phyloP scores from a whole-genome alignment of 2,888 invertebrate genomes.

The Agapostemon virescens region DNA sequence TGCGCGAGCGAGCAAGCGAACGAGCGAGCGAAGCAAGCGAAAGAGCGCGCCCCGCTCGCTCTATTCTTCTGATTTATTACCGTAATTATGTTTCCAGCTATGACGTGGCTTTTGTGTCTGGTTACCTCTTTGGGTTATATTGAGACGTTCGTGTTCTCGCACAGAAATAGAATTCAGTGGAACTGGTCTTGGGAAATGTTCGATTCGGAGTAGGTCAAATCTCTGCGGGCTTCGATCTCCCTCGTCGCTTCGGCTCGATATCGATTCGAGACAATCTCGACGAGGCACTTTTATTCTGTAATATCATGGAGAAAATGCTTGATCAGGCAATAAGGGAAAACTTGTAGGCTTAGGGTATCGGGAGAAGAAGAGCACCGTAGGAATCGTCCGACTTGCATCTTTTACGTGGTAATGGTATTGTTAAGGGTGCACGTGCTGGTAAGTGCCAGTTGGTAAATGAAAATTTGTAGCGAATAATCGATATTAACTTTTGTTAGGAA shows the following conservation, averaged over 20 bases:
- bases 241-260: neutral
- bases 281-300: neutral
- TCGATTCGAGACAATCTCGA: neutral
- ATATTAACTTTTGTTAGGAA: too few species aligned
- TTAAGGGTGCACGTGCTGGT: too few species aligned
- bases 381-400: too few species aligned
- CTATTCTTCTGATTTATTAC: constrained; percentile 42
- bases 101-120: constrained; percentile 28
- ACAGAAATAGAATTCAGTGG: constrained; percentile 4
- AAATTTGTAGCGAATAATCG: too few species aligned
- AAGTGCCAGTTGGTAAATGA: too few species aligned
- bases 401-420: too few species aligned
- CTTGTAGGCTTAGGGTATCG: too few species aligned
- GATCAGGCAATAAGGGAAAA: too few species aligned
- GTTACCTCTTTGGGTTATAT: constrained; percentile 9
- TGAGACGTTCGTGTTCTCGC: neutral
- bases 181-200: neutral
- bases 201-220: constrained; percentile 8
- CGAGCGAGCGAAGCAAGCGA: neutral
- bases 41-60: neutral
- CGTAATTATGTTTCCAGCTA: constrained; percentile 31
- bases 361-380: too few species aligned
- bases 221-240: neutral
- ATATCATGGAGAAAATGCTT: neutral
- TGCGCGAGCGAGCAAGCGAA: neutral